Base-by-base conservation (phyloP, 2,797 vertebrate genomes). In the Pseudopleuronectes americanus region DNA sequence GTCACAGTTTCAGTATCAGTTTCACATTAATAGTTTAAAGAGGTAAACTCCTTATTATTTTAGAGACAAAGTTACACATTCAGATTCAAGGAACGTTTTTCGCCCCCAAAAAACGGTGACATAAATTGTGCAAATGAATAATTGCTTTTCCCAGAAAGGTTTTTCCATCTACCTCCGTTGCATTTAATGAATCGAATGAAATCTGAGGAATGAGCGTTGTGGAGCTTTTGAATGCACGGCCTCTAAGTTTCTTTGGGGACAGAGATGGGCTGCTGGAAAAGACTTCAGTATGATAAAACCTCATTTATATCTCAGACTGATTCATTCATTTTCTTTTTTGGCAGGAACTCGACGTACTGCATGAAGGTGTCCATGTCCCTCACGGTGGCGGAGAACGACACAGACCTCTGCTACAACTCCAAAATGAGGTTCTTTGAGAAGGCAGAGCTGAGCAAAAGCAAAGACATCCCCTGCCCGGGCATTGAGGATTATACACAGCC, bases 281-380 rank as follows among this genome's bases (percentile, higher is more conserved):
- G 19, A 47, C 49, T 62, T 75, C n/a, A 41, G n/a, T 57, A 51
- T 47, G 31, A 74, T 22, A 1, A n/a, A 4, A 58, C 38, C 41
- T 26, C 12, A 49, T 68, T 68, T 52, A 47, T 76, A 45, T 28
- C 31, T 33, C 36, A 8, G 4, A 57, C 61, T 71, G 6, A 78
- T 77, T 54, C 52, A 19, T 74, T 57, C 21, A 28, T 26, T 59
- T 63, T 79, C 49, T 68, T 2, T 76, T 68, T 43, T 79, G 59
- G 92, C 95, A 99, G 98, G 92, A 99, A 99, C 86, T 98, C 97
- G 72, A 97, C 98, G 4, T 99, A 99, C 85, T 99, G 98, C 91
- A 99, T 99, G 97, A 99, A 99, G 93, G 98, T 99, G 83, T 99
- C 98, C 90, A 99, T 99, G 95, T 96, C 97, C 0, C 93, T 99